These are phyloP conservation scores for Anarrhichthys ocellatus DNA, from an alignment of 2,113 vertebrate genomes.

Conservation along the genomic window DNA sequence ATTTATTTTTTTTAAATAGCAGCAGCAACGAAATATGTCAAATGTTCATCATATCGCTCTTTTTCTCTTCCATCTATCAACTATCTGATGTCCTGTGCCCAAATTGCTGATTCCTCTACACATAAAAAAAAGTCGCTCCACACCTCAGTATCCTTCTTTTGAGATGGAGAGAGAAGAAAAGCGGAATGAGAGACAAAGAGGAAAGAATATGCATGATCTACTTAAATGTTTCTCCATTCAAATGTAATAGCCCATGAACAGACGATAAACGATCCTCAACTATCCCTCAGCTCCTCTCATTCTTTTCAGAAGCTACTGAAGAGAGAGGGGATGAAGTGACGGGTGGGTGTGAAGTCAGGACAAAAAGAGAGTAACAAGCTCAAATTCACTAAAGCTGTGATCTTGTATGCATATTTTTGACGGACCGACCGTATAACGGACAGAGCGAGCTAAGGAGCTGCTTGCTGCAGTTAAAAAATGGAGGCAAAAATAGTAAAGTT, in stretches of 20 bases:
- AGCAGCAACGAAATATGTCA: not conserved
- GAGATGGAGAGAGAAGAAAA: conserved; percentile 13
- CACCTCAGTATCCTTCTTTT: not conserved
- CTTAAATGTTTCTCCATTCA: conserved; percentile 70
- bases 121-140: not conserved
- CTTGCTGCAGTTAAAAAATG: not conserved
- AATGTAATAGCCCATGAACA: conserved; percentile 56
- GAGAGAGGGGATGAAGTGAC: conserved; percentile 16
- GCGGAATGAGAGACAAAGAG: conserved; percentile 33
- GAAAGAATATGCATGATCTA: conserved; percentile 46
- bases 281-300: conserved; percentile 17
- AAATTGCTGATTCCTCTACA: not conserved
- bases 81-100: not conserved
- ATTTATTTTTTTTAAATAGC: too few species aligned
- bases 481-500: conserved; percentile 44
- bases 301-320: conserved; percentile 43
- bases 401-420: not conserved
- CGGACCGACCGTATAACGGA: not conserved
- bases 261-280: conserved; percentile 33
- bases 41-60: not conserved
- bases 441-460: not conserved
- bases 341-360: conserved; percentile 15
- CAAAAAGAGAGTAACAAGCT: not conserved
- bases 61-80: not conserved
- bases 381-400: not conserved